These are phyloP conservation scores for Mola mola DNA, from an alignment of 2,113 vertebrate species.

Conservation along the genomic window DNA sequence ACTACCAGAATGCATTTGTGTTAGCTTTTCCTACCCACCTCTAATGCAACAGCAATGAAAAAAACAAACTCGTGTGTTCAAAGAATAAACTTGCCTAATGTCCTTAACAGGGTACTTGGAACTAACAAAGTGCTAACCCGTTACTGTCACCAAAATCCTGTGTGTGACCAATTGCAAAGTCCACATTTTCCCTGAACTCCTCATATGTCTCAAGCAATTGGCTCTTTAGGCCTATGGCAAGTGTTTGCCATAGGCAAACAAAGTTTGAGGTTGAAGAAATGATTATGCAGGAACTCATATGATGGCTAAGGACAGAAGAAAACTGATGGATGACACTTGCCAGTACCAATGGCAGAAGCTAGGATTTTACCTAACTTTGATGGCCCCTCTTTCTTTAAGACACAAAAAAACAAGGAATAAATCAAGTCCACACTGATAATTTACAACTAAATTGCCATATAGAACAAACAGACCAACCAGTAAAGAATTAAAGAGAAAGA, in stretches of 20 bases:
- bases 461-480: neutral
- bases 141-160: neutral
- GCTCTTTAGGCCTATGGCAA: neutral
- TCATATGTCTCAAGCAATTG: neutral
- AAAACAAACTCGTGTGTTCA: neutral
- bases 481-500: neutral
- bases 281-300: constrained; percentile 6
- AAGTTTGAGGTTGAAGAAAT: neutral
- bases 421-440: neutral
- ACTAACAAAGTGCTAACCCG: neutral
- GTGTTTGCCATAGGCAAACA: constrained; percentile 1
- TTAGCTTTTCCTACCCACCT: no score
- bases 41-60: no score
- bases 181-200: neutral
- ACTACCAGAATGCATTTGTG: no score
- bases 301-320: constrained; percentile 1
- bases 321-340: constrained; percentile 9
- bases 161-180: neutral
- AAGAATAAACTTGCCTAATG: neutral
- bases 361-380: constrained; percentile 6
- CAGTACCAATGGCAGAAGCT: neutral
- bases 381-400: neutral
- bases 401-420: neutral
- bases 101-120: neutral
- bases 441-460: neutral